Base-by-base conservation (phyloP, 2,888 invertebrate genomes). In the Sesia bembeciformis region DNA sequence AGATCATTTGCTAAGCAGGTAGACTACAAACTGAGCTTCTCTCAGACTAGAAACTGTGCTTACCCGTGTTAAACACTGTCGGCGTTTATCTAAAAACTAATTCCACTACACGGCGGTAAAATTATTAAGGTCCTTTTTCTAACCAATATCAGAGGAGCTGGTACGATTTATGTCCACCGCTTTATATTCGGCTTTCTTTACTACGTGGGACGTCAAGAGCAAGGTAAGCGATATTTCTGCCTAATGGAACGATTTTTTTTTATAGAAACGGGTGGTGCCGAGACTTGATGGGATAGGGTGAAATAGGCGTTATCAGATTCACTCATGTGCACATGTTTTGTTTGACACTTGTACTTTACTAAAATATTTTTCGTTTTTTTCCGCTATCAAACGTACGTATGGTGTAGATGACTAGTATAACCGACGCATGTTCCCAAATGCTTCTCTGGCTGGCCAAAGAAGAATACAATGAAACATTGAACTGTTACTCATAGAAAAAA, bases 181-280 rank as follows among this genome's bases (percentile, higher is more conserved):
- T 61, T 61, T 61, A 61, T 58, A 61, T 61, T 61, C 59, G 52
- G 56, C 53, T 60, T 60, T 59, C 61, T 59, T 58, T 58, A 51
- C 40, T 7, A 43, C 55, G 54, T 53, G 56, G 56, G 55, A 49
- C 57, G 60, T 60, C 60, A 58, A 57, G 55, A 55, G 54, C 58
- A 61, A 56, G 59, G 58, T 55, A 50, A 54, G 58, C 56, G 43
- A 58, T 61, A 55, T 57, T 56, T 61, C 54, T 58, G 49, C 54
- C 52, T 61, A 61, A 61, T 60, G 57, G 61, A 51, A 52, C 49
- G 53, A 56, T 57, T 54, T 57, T 59, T 57, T 52, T 52, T 40
- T 50, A 50, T 8, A 50, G 38, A 50, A 50, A 50, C 50, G 50
- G 8, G 50, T 39, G 39, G 50, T 50, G 50, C 50, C 50, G 39